Percentiles rank a stretch among this genome's conserved stretches.
These are phyloP conservation scores for Saturnia japonica DNA, from an alignment of 2,888 invertebrate genomes.

Conservation along the genomic window DNA sequence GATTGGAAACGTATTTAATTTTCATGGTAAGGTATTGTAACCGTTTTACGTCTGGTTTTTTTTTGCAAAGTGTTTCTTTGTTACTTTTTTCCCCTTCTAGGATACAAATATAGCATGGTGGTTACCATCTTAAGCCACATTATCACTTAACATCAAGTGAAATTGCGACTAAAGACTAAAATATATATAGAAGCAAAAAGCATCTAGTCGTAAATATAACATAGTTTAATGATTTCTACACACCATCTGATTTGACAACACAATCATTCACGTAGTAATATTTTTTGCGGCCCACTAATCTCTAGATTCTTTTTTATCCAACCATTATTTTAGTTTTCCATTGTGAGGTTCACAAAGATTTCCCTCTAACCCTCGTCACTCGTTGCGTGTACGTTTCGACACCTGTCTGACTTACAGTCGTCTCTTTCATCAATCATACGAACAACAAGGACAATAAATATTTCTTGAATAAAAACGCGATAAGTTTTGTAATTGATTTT, in stretches of 20 bases:
- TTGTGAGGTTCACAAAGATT: conserved; percentile 22
- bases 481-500: background rate
- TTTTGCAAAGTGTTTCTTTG: too few relatives aligned
- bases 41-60: too few relatives aligned
- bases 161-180: too few relatives aligned
- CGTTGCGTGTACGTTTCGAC: conserved; percentile 22
- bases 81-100: too few relatives aligned
- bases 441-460: conserved; percentile 7
- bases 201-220: background rate
- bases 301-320: conserved; percentile 10
- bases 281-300: conserved; percentile 8
- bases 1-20: too few relatives aligned
- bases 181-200: background rate
- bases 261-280: background rate
- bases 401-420: conserved; percentile 23
- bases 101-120: too few relatives aligned
- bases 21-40: too few relatives aligned
- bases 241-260: background rate
- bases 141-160: too few relatives aligned
- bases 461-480: conserved; percentile 3
- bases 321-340: conserved; percentile 22
- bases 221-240: background rate
- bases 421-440: conserved; percentile 15
- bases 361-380: conserved; percentile 24
- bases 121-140: too few relatives aligned